Conservation (phyloP, 1,140 invertebrate species). For the Saccostrea echinata region DNA sequence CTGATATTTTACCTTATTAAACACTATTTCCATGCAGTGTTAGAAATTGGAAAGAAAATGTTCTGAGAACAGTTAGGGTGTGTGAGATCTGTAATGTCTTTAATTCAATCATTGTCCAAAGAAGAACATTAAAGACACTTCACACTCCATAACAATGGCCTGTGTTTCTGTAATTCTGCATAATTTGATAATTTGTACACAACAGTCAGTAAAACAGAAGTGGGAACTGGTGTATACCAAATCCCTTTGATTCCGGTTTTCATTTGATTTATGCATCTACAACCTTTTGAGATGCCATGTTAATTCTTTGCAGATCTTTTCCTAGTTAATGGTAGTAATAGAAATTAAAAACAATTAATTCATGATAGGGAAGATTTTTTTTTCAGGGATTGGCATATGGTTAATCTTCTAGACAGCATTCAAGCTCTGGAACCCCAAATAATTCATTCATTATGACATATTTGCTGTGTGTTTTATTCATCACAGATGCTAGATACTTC, state of each 20-base stretch:
- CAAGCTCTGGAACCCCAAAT: not conserved
- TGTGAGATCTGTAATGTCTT: not conserved
- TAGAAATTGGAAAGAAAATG: not conserved
- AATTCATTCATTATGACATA: constrained; percentile 19
- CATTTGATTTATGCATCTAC: constrained; percentile 25
- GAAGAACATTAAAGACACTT: not conserved
- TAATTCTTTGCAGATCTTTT: constrained; percentile 31
- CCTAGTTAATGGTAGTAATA: not conserved
- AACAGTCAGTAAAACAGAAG: not conserved
- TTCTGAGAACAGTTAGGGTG: not conserved
- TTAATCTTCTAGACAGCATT: not conserved
- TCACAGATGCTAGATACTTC: constrained; percentile 12
- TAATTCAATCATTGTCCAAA: constrained; percentile 15
- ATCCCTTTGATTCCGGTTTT: not conserved
- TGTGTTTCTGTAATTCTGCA: not conserved
- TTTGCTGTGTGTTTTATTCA: constrained; percentile 16
- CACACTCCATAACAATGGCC: not conserved
- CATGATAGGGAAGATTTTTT: not conserved
- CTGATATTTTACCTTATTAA: no score
- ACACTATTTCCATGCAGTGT: no score
- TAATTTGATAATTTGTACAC: constrained; percentile 30
- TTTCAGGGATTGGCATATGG: not conserved
- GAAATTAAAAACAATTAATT: constrained; percentile 33
- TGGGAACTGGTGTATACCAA: not conserved
- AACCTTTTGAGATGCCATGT: constrained; percentile 21